These are phyloP conservation scores for Anastrepha ludens DNA, from an alignment of 1,140 invertebrate genomes.

Conservation along the genomic window DNA sequence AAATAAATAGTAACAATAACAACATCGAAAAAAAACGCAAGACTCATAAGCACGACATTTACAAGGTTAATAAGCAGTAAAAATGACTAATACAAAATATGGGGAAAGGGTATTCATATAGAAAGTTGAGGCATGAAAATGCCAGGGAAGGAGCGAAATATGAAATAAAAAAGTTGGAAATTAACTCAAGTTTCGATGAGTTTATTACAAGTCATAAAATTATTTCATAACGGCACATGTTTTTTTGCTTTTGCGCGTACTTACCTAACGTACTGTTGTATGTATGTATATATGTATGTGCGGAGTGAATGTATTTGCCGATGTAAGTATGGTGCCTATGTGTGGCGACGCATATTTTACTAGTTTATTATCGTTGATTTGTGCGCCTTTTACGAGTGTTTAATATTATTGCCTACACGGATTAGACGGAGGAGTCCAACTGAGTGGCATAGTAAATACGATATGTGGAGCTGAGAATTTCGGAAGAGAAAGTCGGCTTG, in stretches of 20 bases:
- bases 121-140: neutral
- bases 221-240: slow-evolving; percentile 22
- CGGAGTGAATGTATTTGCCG: neutral
- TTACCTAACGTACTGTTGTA: neutral
- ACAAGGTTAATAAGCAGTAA: slow-evolving; percentile 50
- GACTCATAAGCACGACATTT: neutral
- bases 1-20: slow-evolving; percentile 39
- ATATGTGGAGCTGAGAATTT: too few species aligned
- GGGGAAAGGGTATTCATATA: neutral
- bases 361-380: slow-evolving; percentile 46
- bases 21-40: neutral
- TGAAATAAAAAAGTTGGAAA: slow-evolving; percentile 26
- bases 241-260: neutral
- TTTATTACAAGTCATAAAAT: slow-evolving; percentile 54
- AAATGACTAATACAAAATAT: neutral
- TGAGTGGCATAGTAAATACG: neutral
- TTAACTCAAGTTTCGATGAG: slow-evolving; percentile 52
- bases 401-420: neutral
- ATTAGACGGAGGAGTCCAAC: neutral
- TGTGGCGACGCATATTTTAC: neutral
- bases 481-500: too few species aligned
- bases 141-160: neutral
- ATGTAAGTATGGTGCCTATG: too few species aligned
- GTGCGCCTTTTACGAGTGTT: neutral
- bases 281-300: neutral